Conservation (phyloP, 2,888 invertebrate genomes). For the Drosophila silvestris region DNA sequence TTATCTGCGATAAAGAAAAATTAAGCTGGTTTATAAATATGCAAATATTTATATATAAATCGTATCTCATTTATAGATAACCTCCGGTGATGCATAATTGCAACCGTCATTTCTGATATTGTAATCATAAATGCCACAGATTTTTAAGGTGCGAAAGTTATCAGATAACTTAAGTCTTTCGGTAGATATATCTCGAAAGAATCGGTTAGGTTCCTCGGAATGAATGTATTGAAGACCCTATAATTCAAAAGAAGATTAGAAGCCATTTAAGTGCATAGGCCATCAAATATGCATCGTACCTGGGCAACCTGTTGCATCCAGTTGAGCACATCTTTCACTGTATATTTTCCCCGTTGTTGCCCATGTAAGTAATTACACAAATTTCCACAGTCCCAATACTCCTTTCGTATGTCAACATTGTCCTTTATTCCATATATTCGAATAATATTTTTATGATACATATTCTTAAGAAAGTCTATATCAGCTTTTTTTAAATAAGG, state of each 20-base stretch:
- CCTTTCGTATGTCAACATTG: fast-evolving
- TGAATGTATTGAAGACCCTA: neutral
- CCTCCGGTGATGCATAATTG: neutral
- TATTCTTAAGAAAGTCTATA: neutral
- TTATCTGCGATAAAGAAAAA: neutral
- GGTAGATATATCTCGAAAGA: neutral
- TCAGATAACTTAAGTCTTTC: neutral
- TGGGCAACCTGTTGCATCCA: neutral
- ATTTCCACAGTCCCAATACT: fast-evolving
- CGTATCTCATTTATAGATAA: neutral
- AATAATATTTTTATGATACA: neutral
- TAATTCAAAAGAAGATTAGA: neutral
- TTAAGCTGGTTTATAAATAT: neutral
- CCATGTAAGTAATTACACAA: neutral
- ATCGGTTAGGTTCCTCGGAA: neutral
- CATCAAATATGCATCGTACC: neutral
- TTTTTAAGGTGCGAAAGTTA: constrained; percentile 2
- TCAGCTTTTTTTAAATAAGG: neutral
- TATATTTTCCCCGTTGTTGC: neutral
- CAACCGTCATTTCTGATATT: neutral
- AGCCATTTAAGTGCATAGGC: neutral
- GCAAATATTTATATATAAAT: neutral
- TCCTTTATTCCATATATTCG: neutral
- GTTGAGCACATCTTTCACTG: neutral
- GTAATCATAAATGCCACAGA: neutral